Evolutionary conservation across 2,797 vertebrate genomes (phyloP).

Genomic region (Myotis pilosus): DNA sequence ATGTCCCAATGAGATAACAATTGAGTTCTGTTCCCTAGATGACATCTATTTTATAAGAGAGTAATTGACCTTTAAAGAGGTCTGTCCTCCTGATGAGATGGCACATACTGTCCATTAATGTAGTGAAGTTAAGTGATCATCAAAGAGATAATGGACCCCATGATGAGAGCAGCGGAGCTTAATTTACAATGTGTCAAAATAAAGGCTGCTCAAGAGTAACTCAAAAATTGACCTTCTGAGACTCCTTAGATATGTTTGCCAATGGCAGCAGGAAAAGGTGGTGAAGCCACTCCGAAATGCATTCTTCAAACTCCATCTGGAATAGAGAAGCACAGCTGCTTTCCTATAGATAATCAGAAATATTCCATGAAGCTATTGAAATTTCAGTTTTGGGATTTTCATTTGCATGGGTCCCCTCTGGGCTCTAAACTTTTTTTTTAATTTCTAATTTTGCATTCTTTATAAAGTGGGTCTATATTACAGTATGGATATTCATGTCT

Average conservation of each 20-base stretch:
- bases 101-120: not conserved
- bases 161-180: not conserved
- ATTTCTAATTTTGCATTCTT: not conserved
- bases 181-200: constrained; percentile 10
- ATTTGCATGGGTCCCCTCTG: not conserved
- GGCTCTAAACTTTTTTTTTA: not conserved
- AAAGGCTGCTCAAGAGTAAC: not conserved
- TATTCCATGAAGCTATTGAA: not conserved
- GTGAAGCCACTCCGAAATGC: not conserved
- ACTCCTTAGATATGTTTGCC: not conserved
- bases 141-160: not conserved
- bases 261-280: not conserved
- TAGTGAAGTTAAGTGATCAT: not conserved
- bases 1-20: not conserved
- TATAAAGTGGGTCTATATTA: not conserved
- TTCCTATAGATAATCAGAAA: not conserved
- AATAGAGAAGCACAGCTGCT: not conserved
- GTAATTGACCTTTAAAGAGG: not conserved
- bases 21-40: not conserved
- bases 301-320: not conserved
- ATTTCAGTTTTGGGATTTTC: not conserved
- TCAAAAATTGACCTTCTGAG: not conserved
- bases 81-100: not conserved
- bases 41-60: not conserved
- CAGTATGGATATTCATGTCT: not conserved